Conservation (phyloP, 2,113 vertebrate species). For the Tachycineta bicolor region DNA sequence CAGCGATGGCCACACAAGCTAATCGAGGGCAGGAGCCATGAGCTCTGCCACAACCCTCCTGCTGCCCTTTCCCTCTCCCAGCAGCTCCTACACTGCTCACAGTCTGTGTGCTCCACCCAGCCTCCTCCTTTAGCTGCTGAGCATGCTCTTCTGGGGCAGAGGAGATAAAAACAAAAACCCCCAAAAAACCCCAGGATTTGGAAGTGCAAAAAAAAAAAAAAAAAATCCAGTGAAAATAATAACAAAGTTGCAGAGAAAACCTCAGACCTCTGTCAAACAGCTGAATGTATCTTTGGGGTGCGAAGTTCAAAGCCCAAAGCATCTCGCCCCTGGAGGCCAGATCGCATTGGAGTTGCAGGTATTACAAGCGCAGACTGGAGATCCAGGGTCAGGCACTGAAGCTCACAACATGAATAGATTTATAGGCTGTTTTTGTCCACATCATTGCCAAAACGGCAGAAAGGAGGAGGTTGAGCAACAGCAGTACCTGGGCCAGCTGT, state of each 20-base stretch:
- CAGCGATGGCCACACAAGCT: neutral
- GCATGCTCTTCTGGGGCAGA: neutral
- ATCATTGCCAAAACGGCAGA: neutral
- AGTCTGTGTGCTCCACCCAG: neutral
- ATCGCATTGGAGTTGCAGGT: neutral
- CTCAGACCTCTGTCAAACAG: neutral
- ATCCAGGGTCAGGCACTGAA: neutral
- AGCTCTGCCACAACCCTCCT: neutral
- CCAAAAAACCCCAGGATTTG: neutral
- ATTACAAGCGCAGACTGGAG: neutral
- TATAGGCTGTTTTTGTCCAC: neutral
- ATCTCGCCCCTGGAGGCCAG: neutral
- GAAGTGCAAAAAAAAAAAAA: neutral
- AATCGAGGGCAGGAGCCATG: conserved; percentile 11
- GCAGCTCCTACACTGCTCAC: neutral
- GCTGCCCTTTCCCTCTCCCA: neutral
- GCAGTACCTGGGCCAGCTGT: neutral
- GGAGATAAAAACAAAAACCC: neutral
- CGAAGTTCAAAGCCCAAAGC: neutral
- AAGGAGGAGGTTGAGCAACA: neutral
- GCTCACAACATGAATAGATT: neutral
- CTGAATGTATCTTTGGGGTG: neutral
- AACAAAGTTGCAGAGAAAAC: neutral
- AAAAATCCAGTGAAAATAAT: neutral
- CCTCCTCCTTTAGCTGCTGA: neutral